Percentiles rank a stretch among this genome's conserved stretches.
Conservation (phyloP, 1,140 invertebrate genomes). For the Dufourea novaeangliae region DNA sequence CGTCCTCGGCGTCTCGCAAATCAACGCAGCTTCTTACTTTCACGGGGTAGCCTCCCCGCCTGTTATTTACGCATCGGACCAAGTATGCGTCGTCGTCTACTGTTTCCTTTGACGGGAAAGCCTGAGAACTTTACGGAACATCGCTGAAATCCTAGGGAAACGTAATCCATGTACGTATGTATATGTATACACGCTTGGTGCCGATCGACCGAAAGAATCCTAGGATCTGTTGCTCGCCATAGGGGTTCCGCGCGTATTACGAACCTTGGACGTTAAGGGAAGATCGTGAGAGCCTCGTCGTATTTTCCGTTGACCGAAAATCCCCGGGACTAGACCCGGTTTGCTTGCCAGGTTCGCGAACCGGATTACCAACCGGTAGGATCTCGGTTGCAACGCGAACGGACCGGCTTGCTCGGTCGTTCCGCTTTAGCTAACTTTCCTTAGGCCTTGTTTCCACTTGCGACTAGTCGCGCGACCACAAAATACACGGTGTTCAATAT, state of each 20-base stretch:
- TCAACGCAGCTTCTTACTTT: constrained; percentile 43
- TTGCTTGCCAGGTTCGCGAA: constrained; percentile 6
- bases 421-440: constrained; percentile 5
- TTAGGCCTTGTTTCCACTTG: too few species aligned
- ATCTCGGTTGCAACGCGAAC: constrained; percentile 10
- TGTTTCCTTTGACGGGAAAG: not conserved
- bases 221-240: too few species aligned
- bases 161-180: too few species aligned
- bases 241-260: constrained; percentile 28
- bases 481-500: too few species aligned
- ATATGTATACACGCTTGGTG: not conserved
- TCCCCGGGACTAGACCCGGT: constrained; percentile 2
- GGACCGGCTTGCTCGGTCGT: not conserved
- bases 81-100: not conserved
- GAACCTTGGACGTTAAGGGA: constrained; percentile 27
- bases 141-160: too few species aligned
- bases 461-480: too few species aligned
- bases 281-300: constrained; percentile 17
- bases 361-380: constrained; percentile 37
- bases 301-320: constrained; percentile 28
- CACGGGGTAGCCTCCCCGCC: too few species aligned
- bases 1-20: constrained; percentile 36
- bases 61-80: constrained; percentile 16
- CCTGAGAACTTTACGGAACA: too few species aligned
- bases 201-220: constrained; percentile 35